Conservation (phyloP, 1,140 invertebrate genomes). For the Eubasilissa regina region DNA sequence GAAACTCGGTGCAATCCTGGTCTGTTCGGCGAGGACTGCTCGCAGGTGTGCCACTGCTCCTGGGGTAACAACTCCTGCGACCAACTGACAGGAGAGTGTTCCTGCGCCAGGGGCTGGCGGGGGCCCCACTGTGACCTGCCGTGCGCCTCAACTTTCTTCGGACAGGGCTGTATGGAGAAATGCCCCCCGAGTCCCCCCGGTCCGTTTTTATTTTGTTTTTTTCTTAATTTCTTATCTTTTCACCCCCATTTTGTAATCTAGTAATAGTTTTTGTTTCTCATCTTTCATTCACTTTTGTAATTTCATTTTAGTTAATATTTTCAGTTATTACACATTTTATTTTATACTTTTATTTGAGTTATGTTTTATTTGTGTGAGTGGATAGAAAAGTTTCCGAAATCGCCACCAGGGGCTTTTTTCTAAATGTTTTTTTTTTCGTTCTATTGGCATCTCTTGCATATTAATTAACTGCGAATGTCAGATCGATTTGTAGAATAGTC, state of each 20-base stretch:
- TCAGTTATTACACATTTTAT: neutral
- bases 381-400: neutral
- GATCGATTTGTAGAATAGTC: too few species aligned
- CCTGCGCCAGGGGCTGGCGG: slow-evolving; percentile 89
- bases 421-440: too few species aligned
- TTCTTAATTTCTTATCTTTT: slow-evolving; percentile 44
- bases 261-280: neutral
- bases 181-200: slow-evolving; percentile 75
- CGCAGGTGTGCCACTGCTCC: slow-evolving; percentile 84
- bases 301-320: slow-evolving; percentile 27
- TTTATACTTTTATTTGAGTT: neutral
- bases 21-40: slow-evolving; percentile 85
- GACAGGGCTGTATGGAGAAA: slow-evolving; percentile 84
- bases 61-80: slow-evolving; percentile 86
- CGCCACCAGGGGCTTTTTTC: too few species aligned
- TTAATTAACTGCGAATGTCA: too few species aligned
- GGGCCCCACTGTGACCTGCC: slow-evolving; percentile 83
- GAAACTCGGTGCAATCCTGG: slow-evolving; percentile 87
- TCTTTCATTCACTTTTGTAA: slow-evolving; percentile 23
- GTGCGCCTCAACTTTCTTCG: slow-evolving; percentile 86
- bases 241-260: slow-evolving; percentile 14
- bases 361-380: neutral
- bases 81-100: slow-evolving; percentile 83
- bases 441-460: too few species aligned
- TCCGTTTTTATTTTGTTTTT: slow-evolving; percentile 56